These are phyloP conservation scores for Aphidoletes aphidimyza DNA, from an alignment of 2,888 invertebrate species.

Conservation along the genomic window DNA sequence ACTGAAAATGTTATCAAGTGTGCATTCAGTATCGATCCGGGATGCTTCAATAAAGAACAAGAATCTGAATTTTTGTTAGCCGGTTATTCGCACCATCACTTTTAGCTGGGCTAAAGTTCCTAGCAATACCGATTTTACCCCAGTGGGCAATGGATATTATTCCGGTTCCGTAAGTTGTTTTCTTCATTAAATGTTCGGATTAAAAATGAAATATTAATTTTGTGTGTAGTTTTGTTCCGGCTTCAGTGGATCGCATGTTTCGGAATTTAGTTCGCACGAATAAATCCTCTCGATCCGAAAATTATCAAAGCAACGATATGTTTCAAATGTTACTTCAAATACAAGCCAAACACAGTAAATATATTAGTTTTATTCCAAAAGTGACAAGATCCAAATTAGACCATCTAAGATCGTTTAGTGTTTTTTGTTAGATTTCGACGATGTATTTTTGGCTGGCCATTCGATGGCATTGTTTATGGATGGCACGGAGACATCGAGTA, in stretches of 20 bases:
- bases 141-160: constrained; percentile 50
- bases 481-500: constrained; percentile 72
- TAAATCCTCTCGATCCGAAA: constrained; percentile 64
- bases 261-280: constrained; percentile 65
- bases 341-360: constrained; percentile 62
- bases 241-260: constrained; percentile 47
- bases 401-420: neutral
- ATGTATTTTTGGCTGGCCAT: constrained; percentile 69
- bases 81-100: constrained; percentile 56
- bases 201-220: neutral
- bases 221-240: constrained; percentile 11
- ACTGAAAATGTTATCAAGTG: constrained; percentile 57
- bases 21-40: constrained; percentile 57
- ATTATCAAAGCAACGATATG: constrained; percentile 65
- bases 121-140: constrained; percentile 55
- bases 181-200: neutral
- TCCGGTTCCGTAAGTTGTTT: constrained; percentile 54
- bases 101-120: constrained; percentile 48
- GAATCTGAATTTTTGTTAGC: constrained; percentile 57
- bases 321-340: constrained; percentile 69
- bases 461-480: constrained; percentile 71
- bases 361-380: constrained; percentile 57
- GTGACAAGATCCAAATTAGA: constrained; percentile 61
- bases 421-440: constrained; percentile 62
- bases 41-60: constrained; percentile 57